Percentiles rank a stretch among this genome's conserved stretches.
Conservation (phyloP, 2,888 invertebrate species). For the Antheraea assamensis region DNA sequence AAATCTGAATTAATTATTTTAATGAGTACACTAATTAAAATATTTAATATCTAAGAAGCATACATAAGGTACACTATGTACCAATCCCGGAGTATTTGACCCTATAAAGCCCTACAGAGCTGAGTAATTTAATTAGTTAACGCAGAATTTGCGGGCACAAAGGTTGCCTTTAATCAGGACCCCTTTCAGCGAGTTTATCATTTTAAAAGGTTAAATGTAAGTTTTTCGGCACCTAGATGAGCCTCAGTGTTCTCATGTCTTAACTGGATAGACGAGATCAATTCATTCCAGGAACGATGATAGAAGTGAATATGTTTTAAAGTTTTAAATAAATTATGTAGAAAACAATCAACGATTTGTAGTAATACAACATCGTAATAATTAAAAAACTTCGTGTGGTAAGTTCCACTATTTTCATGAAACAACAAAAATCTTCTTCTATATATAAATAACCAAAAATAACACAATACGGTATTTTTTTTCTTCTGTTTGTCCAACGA, state of each 20-base stretch:
- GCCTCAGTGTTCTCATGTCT: background rate
- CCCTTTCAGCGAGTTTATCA: conserved; percentile 15
- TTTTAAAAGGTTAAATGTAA: background rate
- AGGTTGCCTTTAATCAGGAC: conserved; percentile 20
- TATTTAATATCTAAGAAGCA: conserved; percentile 3
- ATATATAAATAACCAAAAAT: no score
- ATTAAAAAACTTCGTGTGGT: background rate
- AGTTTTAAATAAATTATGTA: background rate
- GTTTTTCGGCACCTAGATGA: background rate
- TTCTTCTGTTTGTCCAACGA: no score
- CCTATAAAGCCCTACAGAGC: conserved; percentile 8
- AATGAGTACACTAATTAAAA: conserved; percentile 5
- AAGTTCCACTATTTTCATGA: no score
- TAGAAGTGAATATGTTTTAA: background rate
- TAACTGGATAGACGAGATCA: conserved; percentile 4
- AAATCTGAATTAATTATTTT: background rate
- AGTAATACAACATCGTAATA: background rate
- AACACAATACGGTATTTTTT: no score
- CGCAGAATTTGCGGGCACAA: conserved; percentile 15
- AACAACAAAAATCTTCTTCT: no score
- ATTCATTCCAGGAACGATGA: background rate
- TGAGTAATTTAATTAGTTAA: conserved; percentile 21
- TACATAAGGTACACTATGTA: background rate
- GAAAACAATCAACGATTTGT: background rate
- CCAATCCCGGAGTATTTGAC: conserved; percentile 8